Base-by-base conservation (phyloP, 2,888 invertebrate species). In the Argyra leucocephala region DNA sequence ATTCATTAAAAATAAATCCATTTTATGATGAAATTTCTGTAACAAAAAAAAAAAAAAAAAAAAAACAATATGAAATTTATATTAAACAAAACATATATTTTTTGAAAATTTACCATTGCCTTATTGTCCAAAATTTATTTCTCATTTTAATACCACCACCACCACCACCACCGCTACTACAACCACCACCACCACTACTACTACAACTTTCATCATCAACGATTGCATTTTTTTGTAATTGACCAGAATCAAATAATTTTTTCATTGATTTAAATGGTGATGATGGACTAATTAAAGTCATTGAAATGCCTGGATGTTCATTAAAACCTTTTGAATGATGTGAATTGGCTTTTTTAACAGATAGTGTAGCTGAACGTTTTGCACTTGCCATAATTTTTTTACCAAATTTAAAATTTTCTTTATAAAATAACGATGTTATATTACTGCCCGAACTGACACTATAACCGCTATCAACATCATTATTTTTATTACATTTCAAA, bases 401-500 rank as follows among this genome's bases (percentile, higher is more conserved):
- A 18, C 48, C 48, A 48, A 48, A 48, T 48, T 48, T 48, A 58
- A 58, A 22, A 60, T 24, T 61, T 63, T 86, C 86, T 7, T 85
- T 85, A 78, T 88, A 88, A 81, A 88, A 88, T 77, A 87, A 88
- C 77, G 48, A 48, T 48, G 48, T 48, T 48, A 48, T 48, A 48
- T 87, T 88, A 71, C 87, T 88, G 80, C 88, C 88, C 66, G 67
- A 67, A 66, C 69, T 69, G 78, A 69, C 68, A 64, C 69, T 69
- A 78, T 88, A 88, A 64, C 88, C 88, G 76, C 88, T 88, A 79
- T 88, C 88, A 75, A 88, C 81, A 78, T 87, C 87, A 48, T 59
- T 23, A 22, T 58, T 58, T 58, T 63, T 66, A 64, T 69, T 65
- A 64, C 66, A 67, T 66, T 69, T 69, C 21, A 69, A 58, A n/a